Conservation (phyloP, 2,797 vertebrate species). For the Fundulus diaphanus region DNA sequence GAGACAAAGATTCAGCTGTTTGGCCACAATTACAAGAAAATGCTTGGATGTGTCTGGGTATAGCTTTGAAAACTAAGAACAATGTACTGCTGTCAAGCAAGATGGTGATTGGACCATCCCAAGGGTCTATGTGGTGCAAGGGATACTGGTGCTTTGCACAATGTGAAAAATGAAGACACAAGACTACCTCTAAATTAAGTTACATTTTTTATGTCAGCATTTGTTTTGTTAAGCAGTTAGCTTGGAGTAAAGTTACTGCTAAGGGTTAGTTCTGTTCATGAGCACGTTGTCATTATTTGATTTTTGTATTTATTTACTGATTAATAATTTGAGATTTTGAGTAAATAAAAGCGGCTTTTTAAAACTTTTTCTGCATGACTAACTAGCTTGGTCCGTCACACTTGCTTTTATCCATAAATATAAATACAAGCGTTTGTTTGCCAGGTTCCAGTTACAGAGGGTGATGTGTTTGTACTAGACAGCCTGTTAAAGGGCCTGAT, state of each 20-base stretch:
- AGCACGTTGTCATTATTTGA: background rate
- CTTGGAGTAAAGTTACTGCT: background rate
- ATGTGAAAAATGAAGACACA: no score
- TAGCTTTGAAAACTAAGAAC: no score
- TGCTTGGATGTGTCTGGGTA: no score
- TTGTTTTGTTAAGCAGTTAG: background rate
- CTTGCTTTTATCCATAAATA: conserved; percentile 27
- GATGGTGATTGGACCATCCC: no score
- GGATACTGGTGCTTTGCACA: no score
- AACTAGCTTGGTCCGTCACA: background rate
- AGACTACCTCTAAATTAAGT: no score
- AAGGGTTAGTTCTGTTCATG: background rate
- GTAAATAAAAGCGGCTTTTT: background rate
- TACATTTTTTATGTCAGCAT: background rate
- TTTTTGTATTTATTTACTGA: background rate
- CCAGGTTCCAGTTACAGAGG: conserved; percentile 60
- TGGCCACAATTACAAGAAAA: no score
- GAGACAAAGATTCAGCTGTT: no score
- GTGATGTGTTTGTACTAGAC: conserved; percentile 74
- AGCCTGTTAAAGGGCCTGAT: conserved; percentile 74
- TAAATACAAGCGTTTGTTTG: conserved; percentile 61
- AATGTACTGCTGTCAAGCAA: no score
- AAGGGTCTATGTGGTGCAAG: no score
- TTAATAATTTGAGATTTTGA: background rate
- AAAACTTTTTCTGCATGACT: background rate